phyloP scores from a whole-genome alignment of 23 tunicate genomes.

The Corella eumyota region DNA sequence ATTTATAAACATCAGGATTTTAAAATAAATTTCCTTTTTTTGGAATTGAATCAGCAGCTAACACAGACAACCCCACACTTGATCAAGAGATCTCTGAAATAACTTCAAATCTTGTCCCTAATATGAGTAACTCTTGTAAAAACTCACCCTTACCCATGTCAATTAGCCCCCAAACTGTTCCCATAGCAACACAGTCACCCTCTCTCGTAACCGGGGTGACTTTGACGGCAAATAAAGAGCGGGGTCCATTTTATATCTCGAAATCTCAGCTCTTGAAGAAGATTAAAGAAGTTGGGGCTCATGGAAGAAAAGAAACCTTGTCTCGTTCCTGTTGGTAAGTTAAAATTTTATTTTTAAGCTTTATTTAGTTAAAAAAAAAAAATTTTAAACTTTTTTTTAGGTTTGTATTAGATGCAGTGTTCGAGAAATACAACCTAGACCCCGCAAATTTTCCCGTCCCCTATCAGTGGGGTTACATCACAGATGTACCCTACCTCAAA shows the following conservation, averaged over 20 bases:
- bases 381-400: conserved; percentile 14
- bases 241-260: conserved; percentile 41
- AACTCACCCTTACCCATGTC: too few relatives aligned
- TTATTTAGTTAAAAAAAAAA: background rate
- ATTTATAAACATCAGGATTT: too few relatives aligned
- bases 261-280: conserved; percentile 41
- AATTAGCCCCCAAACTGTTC: too few relatives aligned
- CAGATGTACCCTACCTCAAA: conserved; percentile 45
- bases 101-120: too few relatives aligned
- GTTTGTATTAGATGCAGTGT: conserved; percentile 58
- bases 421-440: conserved; percentile 35
- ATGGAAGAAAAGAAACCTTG: conserved; percentile 53
- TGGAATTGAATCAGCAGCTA: too few relatives aligned
- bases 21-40: too few relatives aligned
- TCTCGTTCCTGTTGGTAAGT: conserved; percentile 72
- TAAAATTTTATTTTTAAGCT: background rate
- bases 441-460: conserved; percentile 42
- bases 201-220: conserved; percentile 4
- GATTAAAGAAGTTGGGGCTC: conserved; percentile 72
- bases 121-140: too few relatives aligned
- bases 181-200: too few relatives aligned
- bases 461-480: conserved; percentile 57
- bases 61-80: too few relatives aligned
- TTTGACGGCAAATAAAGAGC: conserved; percentile 2
- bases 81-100: too few relatives aligned